Evolutionary conservation across 2,888 invertebrate species (phyloP), one percentile per base, ranked within the genome.

Genomic region (Scaptodrosophila latifasciaeformis): DNA sequence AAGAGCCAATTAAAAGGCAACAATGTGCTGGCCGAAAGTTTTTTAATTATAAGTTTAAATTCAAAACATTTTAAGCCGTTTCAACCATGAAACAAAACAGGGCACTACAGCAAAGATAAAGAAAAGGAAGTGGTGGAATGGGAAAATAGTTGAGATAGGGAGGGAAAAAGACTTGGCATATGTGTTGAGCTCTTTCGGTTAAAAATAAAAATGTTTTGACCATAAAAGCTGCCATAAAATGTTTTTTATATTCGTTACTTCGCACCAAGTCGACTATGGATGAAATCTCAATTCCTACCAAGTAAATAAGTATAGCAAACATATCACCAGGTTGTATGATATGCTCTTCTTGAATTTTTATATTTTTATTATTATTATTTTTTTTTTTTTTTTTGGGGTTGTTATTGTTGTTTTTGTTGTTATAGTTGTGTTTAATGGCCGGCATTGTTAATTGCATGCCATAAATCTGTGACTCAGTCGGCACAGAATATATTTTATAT

Each of bases 21-120:
- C 75, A 75, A 67, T 75, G 70, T 70, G 58, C 52, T 54, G 43
- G 52, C 50, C 59, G 10, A 72, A 62, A 72, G 71, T 72, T 72
- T 72, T 72, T 72, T 72, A 72, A 72, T 72, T 72, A 75, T 75
- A 75, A 72, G 75, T 72, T 72, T 75, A 72, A 72, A 72, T 75
- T 72, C 75, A 67, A 72, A 75, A 72, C 37, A 37, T 40, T 66
- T 62, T 66, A 66, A 65, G 62, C 65, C 57, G 44, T 17, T 17
- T 37, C 53, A 52, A 40, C 55, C n/a, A n/a, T n/a, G n/a, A n/a
- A n/a, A n/a, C n/a, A n/a, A n/a, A n/a, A n/a, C n/a, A n/a, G n/a
- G n/a, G n/a, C n/a, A n/a, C n/a, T n/a, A n/a, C n/a, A n/a, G n/a
- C n/a, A n/a, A n/a, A n/a, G n/a, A n/a, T n/a, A n/a, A n/a, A n/a